Evolutionary conservation across 1,140 invertebrate genomes (phyloP), one percentile per base, ranked within the genome.

Genomic region (Drosophila repletoides): DNA sequence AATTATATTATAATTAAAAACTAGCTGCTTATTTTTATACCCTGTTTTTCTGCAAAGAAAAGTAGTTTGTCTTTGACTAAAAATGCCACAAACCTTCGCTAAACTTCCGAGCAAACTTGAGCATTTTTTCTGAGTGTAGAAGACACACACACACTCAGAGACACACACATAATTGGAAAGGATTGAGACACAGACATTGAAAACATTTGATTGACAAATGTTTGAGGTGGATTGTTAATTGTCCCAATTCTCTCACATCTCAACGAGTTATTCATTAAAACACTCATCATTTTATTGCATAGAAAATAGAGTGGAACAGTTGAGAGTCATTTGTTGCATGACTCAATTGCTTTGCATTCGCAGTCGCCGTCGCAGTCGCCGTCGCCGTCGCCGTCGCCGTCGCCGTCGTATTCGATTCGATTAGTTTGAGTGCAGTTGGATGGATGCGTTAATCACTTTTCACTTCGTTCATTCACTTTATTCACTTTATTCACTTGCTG

Each of bases 341-440:
- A 22, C 19, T 38, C 12, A 38, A n/a, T n/a, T 1, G 10, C 5
- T 15, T 19, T n/a, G n/a, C 12, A 48, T 34, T 49, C 19, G 10
- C 15, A n/a, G n/a, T n/a, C n/a, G n/a, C n/a, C n/a, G n/a, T n/a
- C n/a, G n/a, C n/a, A n/a, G n/a, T n/a, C n/a, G n/a, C n/a, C n/a
- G n/a, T n/a, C n/a, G n/a, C n/a, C n/a, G n/a, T n/a, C n/a, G n/a
- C n/a, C n/a, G n/a, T n/a, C n/a, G n/a, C n/a, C n/a, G n/a, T n/a
- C n/a, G n/a, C n/a, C n/a, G n/a, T n/a, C n/a, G n/a, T n/a, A 19
- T 24, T 21, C 52, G n/a, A 43, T 55, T 55, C 52, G 52, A 55
- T 55, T 55, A 55, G 38, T 55, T 43, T 43, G 38, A 55, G 52
- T 66, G 63, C 43, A 59, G 33, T 26, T 52, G 36, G 49, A 63